These are phyloP conservation scores for Loris lydekkerianus DNA, from an alignment of 2,797 vertebrate species.

Conservation along the genomic window DNA sequence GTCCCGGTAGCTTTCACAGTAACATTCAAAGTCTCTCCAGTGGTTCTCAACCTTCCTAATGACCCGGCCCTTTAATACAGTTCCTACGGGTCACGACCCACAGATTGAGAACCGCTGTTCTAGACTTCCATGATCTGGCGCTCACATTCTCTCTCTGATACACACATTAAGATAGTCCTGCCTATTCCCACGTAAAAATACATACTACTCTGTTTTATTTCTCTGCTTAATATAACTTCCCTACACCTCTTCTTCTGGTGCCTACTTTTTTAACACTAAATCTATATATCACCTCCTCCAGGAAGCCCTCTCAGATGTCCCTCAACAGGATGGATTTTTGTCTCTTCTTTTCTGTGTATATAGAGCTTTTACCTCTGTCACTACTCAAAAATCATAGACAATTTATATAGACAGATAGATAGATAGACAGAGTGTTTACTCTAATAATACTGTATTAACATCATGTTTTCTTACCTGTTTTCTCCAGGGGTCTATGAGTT, in stretches of 20 bases:
- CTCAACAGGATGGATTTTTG: background rate
- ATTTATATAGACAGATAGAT: background rate
- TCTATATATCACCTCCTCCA: background rate
- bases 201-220: background rate
- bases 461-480: background rate
- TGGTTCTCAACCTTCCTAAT: too few species aligned
- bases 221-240: background rate
- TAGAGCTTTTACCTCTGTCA: background rate
- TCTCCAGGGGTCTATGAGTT: background rate
- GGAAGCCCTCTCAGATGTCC: background rate
- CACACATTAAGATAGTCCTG: too few species aligned
- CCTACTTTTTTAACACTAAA: slow-evolving; percentile 20
- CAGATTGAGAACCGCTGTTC: too few species aligned
- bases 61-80: too few species aligned
- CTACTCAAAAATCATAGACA: background rate
- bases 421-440: background rate
- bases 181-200: background rate
- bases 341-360: background rate
- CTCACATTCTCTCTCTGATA: background rate
- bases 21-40: background rate
- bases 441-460: background rate
- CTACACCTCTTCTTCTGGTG: background rate
- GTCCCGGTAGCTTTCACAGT: background rate
- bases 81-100: too few species aligned
- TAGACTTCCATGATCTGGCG: background rate